Evolutionary conservation across 2,888 invertebrate genomes (phyloP), one percentile per base, ranked within the genome.

Genomic region (Digitonthophagus gazella): DNA sequence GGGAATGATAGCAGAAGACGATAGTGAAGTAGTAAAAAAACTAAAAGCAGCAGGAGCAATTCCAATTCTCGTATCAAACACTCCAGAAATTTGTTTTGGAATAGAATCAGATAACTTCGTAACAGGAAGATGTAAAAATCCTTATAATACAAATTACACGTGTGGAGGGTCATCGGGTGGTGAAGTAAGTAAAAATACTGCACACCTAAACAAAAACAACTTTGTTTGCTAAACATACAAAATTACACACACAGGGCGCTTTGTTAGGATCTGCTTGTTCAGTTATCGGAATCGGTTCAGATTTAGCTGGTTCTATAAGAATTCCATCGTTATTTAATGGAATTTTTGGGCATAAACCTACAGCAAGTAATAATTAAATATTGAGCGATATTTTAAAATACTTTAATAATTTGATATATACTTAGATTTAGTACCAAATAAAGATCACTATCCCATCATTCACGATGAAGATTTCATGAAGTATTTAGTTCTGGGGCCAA

Each of bases 141-240:
- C 97, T 0, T 94, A 95, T 80, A 89, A 94, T 78, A 85, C 88
- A 0, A 86, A 85, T 0, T 85, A 90, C 74, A 93, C 89, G 0
- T 85, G 91, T 0, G 97, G 96, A 0, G 97, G 97, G 2, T 96
- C 96, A 20, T 95, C 95, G 0, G 96, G 96, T 54, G 93, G 93
- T 5, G 94, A 95, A 86, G 93, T 92, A 77, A 75, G 81, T 65
- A n/a, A n/a, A 14, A 3, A 15, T 16, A n/a, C n/a, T n/a, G n/a
- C n/a, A n/a, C n/a, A n/a, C n/a, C n/a, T n/a, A n/a, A n/a, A n/a
- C n/a, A 58, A 58, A 58, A 58, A 5, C 11, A 6, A 8, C 19
- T 57, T 14, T n/a, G 14, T n/a, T 57, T 16, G 14, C 1, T 57
- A 57, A 1, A 2, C 6, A 1, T 18, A 61, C 2, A 19, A 19